Evolutionary conservation across 2,888 invertebrate genomes (phyloP), one percentile per base, ranked within the genome.

Genomic region (Rambutsinella grinnellia): DNA sequence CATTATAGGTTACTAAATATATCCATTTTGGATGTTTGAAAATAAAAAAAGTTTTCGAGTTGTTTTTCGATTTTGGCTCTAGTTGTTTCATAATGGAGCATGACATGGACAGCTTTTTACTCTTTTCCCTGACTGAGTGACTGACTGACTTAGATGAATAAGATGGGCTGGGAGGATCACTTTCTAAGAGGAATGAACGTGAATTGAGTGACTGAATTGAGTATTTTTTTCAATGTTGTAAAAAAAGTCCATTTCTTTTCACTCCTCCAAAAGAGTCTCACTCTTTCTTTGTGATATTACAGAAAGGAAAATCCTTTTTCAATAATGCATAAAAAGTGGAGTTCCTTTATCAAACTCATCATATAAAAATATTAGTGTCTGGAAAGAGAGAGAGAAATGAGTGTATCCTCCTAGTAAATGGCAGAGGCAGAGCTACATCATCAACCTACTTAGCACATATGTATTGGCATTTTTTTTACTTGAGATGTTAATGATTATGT

Each of bases 181-280:
- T 78, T 80, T 78, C 76, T n/a, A n/a, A n/a, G n/a, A n/a, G n/a
- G n/a, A n/a, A n/a, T n/a, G 68, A 68, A 79, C 77, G 79, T 80
- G 78, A 70, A 75, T 65, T 57, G 78, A 76, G 76, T 69, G 54
- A n/a, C 53, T 72, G 60, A 72, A 66, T 72, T 72, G 53, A 66
- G 26, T 51, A 53, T 23, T 51, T 36, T 57, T 62, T 66, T 65
- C 36, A 26, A 56, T 62, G 8, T 53, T 65, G 26, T 58, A 66
- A 63, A 63, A 63, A 61, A 71, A 71, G 63, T 71, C 53, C 57
- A 36, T n/a, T n/a, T n/a, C n/a, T n/a, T n/a, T n/a, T n/a, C n/a
- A n/a, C n/a, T n/a, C n/a, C n/a, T n/a, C n/a, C n/a, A n/a, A n/a
- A n/a, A n/a, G n/a, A n/a, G n/a, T n/a, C n/a, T n/a, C n/a, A n/a